A percentile compares a stretch with the other conserved stretches of the same genome.
Evolutionary conservation across 2,797 vertebrate genomes (phyloP).

Genomic region (Tachyglossus aculeatus): DNA sequence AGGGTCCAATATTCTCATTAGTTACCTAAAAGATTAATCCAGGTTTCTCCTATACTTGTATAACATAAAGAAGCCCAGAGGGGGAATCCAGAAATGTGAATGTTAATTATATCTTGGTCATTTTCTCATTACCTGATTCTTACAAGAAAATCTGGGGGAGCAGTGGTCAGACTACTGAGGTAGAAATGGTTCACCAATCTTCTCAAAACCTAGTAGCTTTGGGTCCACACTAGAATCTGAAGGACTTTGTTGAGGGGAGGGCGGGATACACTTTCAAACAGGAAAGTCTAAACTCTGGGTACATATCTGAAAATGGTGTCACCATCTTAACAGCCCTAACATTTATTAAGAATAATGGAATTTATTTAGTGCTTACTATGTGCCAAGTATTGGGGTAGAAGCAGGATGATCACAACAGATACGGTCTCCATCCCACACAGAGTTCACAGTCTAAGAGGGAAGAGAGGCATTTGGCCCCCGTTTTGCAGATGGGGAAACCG

Average conservation of each 20-base stretch:
- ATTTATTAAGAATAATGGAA: not conserved
- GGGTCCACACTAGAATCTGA: not conserved
- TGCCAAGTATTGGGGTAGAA: no score
- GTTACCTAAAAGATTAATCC: not conserved
- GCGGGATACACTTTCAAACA: not conserved
- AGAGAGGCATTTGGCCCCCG: not conserved
- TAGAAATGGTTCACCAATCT: not conserved
- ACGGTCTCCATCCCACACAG: no score
- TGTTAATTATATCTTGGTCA: not conserved
- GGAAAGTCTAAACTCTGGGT: not conserved
- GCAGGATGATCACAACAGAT: no score
- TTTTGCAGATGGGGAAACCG: not conserved
- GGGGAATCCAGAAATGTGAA: not conserved
- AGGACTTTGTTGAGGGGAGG: not conserved
- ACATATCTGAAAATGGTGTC: not conserved
- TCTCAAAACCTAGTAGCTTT: not conserved
- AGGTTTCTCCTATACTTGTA: not conserved
- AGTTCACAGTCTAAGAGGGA: not conserved
- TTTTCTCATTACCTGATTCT: not conserved
- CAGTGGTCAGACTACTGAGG: not conserved
- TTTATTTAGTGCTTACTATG: no score
- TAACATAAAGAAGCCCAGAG: not conserved
- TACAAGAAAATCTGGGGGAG: not conserved
- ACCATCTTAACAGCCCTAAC: no score
- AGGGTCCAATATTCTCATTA: not conserved